Conservation (phyloP, 2,113 vertebrate genomes). For the Ciconia boyciana region DNA sequence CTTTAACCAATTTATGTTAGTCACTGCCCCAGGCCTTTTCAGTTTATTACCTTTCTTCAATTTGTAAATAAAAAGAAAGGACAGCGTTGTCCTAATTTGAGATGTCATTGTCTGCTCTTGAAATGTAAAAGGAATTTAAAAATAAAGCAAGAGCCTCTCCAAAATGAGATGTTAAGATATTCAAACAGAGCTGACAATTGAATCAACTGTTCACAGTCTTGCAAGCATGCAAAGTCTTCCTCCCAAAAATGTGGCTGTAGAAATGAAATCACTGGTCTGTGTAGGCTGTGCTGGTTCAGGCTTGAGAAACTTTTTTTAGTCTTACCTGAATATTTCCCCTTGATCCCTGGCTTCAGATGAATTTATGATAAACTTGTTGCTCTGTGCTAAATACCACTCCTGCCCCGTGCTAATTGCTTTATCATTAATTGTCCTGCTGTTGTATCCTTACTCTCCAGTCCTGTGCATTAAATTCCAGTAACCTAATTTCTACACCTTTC, state of each 20-base stretch:
- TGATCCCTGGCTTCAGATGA: neutral
- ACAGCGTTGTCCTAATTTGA: neutral
- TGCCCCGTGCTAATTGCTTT: neutral
- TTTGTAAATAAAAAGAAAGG: neutral
- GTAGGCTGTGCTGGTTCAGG: neutral
- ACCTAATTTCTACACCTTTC: neutral
- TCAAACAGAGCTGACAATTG: neutral
- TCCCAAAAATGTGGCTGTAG: neutral
- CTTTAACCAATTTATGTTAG: neutral
- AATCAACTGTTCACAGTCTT: neutral
- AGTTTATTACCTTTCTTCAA: neutral
- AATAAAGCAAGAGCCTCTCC: neutral
- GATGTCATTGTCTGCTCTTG: neutral
- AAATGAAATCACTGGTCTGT: neutral
- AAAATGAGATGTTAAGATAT: slow-evolving; percentile 25
- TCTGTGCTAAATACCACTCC: neutral
- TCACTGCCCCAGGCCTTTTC: neutral
- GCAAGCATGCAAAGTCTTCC: neutral
- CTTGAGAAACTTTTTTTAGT: neutral
- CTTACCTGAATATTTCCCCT: neutral
- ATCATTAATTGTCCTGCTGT: neutral
- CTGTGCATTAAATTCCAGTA: neutral
- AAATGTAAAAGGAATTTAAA: slow-evolving; percentile 1
- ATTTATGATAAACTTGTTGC: neutral
- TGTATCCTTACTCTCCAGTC: neutral